Percentiles rank a stretch among this genome's conserved stretches.
Conservation (phyloP, 2,113 vertebrate genomes). For the Pangasianodon hypophthalmus region DNA sequence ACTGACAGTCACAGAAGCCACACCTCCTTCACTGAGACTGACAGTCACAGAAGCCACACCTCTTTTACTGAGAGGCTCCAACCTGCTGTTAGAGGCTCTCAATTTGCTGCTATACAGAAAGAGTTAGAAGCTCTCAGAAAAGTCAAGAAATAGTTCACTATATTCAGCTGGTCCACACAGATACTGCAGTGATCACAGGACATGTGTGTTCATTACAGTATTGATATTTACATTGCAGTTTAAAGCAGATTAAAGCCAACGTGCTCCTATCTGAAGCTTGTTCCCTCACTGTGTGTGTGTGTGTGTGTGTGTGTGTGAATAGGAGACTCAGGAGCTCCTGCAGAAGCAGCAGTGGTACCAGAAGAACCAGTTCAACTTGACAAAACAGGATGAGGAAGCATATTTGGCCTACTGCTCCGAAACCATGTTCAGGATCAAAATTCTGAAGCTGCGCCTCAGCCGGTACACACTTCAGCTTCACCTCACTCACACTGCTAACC, state of each 20-base stretch:
- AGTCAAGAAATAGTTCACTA: not conserved
- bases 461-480: slow-evolving; percentile 59
- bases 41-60: no score
- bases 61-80: no score
- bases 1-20: no score
- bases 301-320: not conserved
- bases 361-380: slow-evolving; percentile 70
- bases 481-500: not conserved
- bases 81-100: not conserved
- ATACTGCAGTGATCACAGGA: not conserved
- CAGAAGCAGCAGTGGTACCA: slow-evolving; percentile 77
- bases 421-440: slow-evolving; percentile 72
- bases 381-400: slow-evolving; percentile 58
- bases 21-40: no score
- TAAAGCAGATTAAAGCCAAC: not conserved
- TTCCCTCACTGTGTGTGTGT: not conserved
- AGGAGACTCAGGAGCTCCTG: slow-evolving; percentile 78
- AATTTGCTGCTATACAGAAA: no score
- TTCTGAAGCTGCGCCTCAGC: slow-evolving; percentile 69
- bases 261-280: not conserved
- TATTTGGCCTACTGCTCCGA: slow-evolving; percentile 72
- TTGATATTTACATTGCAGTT: not conserved
- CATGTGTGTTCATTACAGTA: not conserved
- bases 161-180: not conserved
- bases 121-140: no score